These are phyloP conservation scores for Drymodes brunneopygia DNA, from an alignment of 2,113 vertebrate genomes.

Conservation along the genomic window DNA sequence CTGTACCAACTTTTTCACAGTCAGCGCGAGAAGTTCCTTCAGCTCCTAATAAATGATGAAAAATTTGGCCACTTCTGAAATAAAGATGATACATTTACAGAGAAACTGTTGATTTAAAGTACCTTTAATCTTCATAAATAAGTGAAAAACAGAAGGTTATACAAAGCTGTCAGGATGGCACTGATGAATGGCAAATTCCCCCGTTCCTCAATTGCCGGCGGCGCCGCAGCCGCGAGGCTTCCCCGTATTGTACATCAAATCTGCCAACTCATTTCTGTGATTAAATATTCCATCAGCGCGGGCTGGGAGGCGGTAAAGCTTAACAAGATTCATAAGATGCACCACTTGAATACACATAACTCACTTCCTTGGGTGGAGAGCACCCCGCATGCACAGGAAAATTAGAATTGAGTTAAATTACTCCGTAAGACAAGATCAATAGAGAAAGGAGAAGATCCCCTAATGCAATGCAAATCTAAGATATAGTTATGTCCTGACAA, in stretches of 20 bases:
- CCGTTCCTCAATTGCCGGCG: conserved; percentile 68
- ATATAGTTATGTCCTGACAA: conserved; percentile 65
- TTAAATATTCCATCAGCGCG: conserved; percentile 84
- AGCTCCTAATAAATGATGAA: conserved; percentile 61
- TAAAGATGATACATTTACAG: conserved; percentile 67
- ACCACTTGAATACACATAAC: conserved; percentile 80
- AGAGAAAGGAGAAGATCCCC: conserved; percentile 58
- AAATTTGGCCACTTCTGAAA: conserved; percentile 65
- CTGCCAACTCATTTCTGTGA: conserved; percentile 83
- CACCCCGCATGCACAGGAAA: conserved; percentile 70
- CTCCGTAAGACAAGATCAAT: conserved; percentile 69
- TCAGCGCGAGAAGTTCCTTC: not conserved
- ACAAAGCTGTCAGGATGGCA: conserved; percentile 73
- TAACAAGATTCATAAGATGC: conserved; percentile 82
- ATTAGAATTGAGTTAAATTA: conserved; percentile 81
- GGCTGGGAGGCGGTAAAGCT: conserved; percentile 75
- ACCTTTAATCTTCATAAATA: conserved; percentile 81
- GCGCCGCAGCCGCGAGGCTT: conserved; percentile 68
- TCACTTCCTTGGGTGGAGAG: conserved; percentile 72
- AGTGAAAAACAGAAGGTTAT: conserved; percentile 73
- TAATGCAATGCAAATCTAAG: conserved; percentile 72
- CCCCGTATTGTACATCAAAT: conserved; percentile 75
- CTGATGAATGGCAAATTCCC: conserved; percentile 75
- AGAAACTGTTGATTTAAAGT: conserved; percentile 75
- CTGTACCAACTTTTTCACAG: not conserved